Evolutionary conservation across 1,140 invertebrate species (phyloP), one percentile per base, ranked within the genome.

Genomic region (Cherax destructor): DNA sequence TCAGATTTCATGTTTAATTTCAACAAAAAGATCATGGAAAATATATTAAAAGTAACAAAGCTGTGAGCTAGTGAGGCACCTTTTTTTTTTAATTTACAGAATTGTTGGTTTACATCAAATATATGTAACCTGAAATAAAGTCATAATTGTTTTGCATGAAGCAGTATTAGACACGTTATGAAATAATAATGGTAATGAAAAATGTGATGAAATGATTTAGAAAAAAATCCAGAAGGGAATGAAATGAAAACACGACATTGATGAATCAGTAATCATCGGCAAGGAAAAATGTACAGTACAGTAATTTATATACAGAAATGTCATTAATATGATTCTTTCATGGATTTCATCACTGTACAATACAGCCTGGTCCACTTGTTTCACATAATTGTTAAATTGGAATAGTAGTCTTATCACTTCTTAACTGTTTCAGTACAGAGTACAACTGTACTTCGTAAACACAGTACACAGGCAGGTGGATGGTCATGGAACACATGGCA

Each of bases 121-220:
- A 9, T 56, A 13, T 9, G 52, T 65, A 21, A 65, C 18, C 61
- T 65, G 61, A 65, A 65, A 65, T 65, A 65, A 11, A 65, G 16
- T 21, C 16, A 16, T 21, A 16, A 65, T 3, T 18, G 1, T 65
- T 65, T 65, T 18, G 61, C 18, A 16, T 65, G 61, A 65, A 65
- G 5, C 18, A 18, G 61, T 18, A 65, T 65, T 18, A 65, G 18
- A 65, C 18, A 65, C 61, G 18, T 65, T 18, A 65, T 65, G 61
- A 65, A 65, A 65, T 21, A 80, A 52, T 49, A 81, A 80, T 49
- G 77, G 79, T 16, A 50, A 90, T 90, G 88, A 84, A 21, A 21
- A 65, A 65, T 65, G 61, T 21, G n/a, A 91, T 91, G 88, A 91
- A 91, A 91, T 91, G 85, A 91, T 85, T 91, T 91, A 91, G 83